Evolutionary conservation across 2,888 invertebrate species (phyloP).

Genomic region (Amorpha juglandis): DNA sequence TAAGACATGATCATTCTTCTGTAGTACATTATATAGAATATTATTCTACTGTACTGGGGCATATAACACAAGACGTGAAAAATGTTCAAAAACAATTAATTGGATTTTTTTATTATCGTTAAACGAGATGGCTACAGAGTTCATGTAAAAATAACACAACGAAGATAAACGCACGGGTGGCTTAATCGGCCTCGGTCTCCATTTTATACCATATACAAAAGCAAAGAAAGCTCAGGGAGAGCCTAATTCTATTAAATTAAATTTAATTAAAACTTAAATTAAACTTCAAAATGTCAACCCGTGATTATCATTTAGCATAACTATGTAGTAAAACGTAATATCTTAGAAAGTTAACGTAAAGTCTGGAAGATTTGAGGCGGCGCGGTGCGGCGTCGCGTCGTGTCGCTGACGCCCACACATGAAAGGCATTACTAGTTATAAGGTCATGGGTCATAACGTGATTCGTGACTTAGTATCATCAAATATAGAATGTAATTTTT

Average conservation of each 20-base stretch:
- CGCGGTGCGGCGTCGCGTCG: background rate
- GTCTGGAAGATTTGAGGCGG: conserved; percentile 4
- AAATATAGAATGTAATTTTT: background rate
- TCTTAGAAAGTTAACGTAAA: background rate
- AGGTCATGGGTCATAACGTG: conserved; percentile 20
- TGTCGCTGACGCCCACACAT: background rate
- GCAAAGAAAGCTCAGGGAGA: background rate
- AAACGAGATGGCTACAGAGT: too few species aligned
- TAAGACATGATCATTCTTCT: background rate
- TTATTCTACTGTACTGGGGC: too few species aligned
- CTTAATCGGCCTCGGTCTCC: too few species aligned
- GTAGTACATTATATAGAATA: background rate
- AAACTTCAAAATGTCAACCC: background rate
- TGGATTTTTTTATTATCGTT: too few species aligned
- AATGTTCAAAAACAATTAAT: too few species aligned
- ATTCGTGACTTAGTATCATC: conserved; percentile 16
- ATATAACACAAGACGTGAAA: too few species aligned
- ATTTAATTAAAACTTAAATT: background rate
- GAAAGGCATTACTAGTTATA: background rate
- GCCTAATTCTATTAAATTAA: background rate
- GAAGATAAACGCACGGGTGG: too few species aligned
- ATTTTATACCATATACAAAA: too few species aligned
- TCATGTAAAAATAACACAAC: too few species aligned
- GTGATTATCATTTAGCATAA: background rate
- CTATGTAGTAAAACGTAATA: background rate